Percentiles rank a stretch among this genome's conserved stretches.
phyloP scores from a whole-genome alignment of 1,140 invertebrate species.

The Neodiprion lecontei region DNA sequence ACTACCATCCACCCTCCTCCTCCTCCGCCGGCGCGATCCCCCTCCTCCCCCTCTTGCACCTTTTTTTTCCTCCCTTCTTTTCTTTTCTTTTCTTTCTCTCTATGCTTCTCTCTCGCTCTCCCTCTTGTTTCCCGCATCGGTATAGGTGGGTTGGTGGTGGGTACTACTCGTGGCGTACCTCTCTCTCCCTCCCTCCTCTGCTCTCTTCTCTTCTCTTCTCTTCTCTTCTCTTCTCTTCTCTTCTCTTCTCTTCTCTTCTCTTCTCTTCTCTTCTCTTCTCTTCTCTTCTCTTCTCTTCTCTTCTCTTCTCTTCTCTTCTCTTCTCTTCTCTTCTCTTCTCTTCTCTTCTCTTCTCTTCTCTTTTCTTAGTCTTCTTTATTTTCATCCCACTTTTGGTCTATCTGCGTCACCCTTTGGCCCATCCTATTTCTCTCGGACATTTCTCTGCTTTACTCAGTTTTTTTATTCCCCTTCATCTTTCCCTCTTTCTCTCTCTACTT shows the following conservation, averaged over 20 bases:
- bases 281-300: no score
- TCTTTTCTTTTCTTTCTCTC: slow-evolving; percentile 24
- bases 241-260: slow-evolving; percentile 1
- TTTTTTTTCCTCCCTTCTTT: not conserved
- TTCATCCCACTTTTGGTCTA: slow-evolving; percentile 28
- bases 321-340: not conserved
- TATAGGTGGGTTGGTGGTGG: not conserved
- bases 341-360: slow-evolving; percentile 1
- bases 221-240: not conserved
- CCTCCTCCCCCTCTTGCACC: slow-evolving; percentile 3
- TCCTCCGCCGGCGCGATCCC: not conserved
- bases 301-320: no score
- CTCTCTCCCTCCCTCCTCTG: slow-evolving; percentile 14
- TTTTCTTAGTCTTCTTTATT: slow-evolving; percentile 31
- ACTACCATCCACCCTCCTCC: slow-evolving; percentile 20
- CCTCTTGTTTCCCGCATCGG: slow-evolving; percentile 12
- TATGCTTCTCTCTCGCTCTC: slow-evolving; percentile 15
- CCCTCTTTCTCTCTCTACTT: slow-evolving; percentile 25
- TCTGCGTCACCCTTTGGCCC: slow-evolving; percentile 30
- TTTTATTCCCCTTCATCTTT: slow-evolving; percentile 32
- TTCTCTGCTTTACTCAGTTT: slow-evolving; percentile 26
- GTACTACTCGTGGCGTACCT: slow-evolving; percentile 3
- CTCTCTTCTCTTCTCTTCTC: slow-evolving; percentile 20
- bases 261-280: slow-evolving; percentile 1
- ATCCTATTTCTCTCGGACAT: slow-evolving; percentile 13